These are phyloP conservation scores for Macquaria australasica DNA, from an alignment of 2,113 vertebrate species.

Conservation along the genomic window DNA sequence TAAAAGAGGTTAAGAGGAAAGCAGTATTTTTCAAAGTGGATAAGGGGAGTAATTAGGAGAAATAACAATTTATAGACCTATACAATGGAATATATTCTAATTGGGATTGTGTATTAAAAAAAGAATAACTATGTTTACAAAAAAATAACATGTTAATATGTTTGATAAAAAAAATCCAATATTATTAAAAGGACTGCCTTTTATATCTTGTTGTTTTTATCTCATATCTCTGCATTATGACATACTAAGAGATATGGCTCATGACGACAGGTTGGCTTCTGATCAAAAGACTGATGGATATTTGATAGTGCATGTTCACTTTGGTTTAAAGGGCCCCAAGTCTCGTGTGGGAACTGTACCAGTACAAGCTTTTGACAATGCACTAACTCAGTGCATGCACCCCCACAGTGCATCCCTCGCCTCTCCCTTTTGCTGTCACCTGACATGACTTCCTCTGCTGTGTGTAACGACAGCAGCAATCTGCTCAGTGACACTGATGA, in stretches of 20 bases:
- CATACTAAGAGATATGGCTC: conserved; percentile 22
- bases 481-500: conserved; percentile 78
- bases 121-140: too few relatives aligned
- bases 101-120: neutral
- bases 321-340: conserved; percentile 65
- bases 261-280: conserved; percentile 43
- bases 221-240: neutral
- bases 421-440: conserved; percentile 69
- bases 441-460: conserved; percentile 71
- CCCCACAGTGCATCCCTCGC: conserved; percentile 55
- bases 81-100: neutral
- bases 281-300: conserved; percentile 71
- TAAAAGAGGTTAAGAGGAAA: conserved; percentile 79
- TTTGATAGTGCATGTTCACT: conserved; percentile 69
- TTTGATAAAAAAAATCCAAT: neutral
- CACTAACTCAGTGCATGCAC: conserved; percentile 44
- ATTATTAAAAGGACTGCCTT: neutral
- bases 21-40: conserved; percentile 62
- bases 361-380: conserved; percentile 57
- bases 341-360: conserved; percentile 64
- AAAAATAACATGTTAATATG: too few relatives aligned
- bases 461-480: conserved; percentile 78
- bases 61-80: conserved; percentile 30
- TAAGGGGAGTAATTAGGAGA: conserved; percentile 57
- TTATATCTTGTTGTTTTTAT: neutral